Evolutionary conservation across 1,140 invertebrate species (phyloP).

Genomic region (Radopholus similis): DNA sequence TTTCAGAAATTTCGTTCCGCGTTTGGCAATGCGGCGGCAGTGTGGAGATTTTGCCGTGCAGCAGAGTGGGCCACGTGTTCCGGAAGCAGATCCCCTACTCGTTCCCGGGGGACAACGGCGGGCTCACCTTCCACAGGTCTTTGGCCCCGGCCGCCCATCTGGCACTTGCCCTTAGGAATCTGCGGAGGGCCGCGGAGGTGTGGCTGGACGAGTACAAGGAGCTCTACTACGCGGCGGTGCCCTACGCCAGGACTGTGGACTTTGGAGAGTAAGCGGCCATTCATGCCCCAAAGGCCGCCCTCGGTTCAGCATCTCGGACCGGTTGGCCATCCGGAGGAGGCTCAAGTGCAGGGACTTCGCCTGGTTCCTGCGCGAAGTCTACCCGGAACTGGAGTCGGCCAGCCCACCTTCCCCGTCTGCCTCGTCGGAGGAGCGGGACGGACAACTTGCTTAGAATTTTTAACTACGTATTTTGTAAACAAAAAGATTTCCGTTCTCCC

Average conservation of each 20-base stretch:
- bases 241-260: slow-evolving; percentile 63
- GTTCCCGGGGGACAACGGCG: slow-evolving; percentile 78
- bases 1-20: slow-evolving; percentile 70
- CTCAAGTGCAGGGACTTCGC: slow-evolving; percentile 92
- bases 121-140: slow-evolving; percentile 58
- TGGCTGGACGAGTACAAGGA: slow-evolving; percentile 96
- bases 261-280: slow-evolving; percentile 63
- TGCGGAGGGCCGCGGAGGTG: slow-evolving; percentile 88
- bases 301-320: slow-evolving; percentile 67
- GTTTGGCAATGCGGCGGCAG: slow-evolving; percentile 64
- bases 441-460: too few relatives aligned
- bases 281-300: neutral
- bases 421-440: too few relatives aligned
- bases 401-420: too few relatives aligned
- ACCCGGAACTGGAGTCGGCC: slow-evolving; percentile 74
- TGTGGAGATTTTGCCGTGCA: slow-evolving; percentile 56
- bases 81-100: slow-evolving; percentile 82
- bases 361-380: slow-evolving; percentile 95
- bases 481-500: too few relatives aligned
- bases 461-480: too few relatives aligned
- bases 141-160: neutral
- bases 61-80: slow-evolving; percentile 58
- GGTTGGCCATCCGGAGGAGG: slow-evolving; percentile 72
- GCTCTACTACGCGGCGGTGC: slow-evolving; percentile 70
- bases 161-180: slow-evolving; percentile 66